phyloP scores from a whole-genome alignment of 2,113 vertebrate species.

The Pollimyrus isidori region DNA sequence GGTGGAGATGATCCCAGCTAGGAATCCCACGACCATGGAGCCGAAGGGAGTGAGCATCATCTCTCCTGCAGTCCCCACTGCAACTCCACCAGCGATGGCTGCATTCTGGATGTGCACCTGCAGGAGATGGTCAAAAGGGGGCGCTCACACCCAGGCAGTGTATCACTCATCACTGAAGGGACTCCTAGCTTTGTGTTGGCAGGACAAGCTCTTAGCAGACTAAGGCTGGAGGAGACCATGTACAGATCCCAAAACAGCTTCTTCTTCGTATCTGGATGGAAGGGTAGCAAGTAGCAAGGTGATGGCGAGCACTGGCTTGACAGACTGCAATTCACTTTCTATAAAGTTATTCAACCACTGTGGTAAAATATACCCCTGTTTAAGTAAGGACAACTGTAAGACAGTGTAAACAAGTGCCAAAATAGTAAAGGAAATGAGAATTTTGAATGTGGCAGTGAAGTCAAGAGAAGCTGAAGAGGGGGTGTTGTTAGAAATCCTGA shows the following conservation, averaged over 20 bases:
- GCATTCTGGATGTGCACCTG: constrained; percentile 89
- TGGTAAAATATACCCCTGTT: neutral
- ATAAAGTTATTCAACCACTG: neutral
- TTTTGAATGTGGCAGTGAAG: neutral
- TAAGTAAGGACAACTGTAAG: neutral
- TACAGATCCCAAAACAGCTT: neutral
- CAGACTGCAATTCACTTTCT: neutral
- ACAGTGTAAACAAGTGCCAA: neutral
- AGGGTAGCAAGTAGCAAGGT: neutral
- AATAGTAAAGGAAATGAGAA: neutral
- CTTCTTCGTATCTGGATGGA: neutral
- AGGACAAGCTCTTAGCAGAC: neutral
- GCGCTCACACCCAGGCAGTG: neutral
- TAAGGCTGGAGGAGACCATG: neutral
- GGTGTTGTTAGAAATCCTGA: neutral
- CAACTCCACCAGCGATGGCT: constrained; percentile 67
- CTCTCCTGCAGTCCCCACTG: constrained; percentile 79
- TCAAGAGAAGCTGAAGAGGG: neutral
- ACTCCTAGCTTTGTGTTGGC: neutral
- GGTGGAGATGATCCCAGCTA: constrained; percentile 72
- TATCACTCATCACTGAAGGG: neutral
- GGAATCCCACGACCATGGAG: constrained; percentile 72
- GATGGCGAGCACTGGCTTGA: neutral
- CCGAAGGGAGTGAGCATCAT: constrained; percentile 87
- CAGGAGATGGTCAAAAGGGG: neutral